Conservation (phyloP, 1,140 invertebrate genomes). For the Ceratosolen fusciceps region DNA sequence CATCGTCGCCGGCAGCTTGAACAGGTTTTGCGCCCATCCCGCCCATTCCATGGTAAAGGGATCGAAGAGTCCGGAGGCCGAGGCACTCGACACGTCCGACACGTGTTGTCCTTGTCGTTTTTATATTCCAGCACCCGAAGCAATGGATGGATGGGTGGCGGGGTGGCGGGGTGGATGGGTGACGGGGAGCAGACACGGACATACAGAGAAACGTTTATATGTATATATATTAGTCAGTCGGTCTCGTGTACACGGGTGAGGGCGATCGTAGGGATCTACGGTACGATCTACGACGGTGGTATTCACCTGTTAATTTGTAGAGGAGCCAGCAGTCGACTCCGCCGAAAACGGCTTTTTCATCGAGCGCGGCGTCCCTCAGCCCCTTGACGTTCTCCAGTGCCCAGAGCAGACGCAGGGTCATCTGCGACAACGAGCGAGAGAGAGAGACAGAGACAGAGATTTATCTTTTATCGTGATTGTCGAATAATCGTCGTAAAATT, state of each 20-base stretch:
- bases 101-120: constrained; percentile 73
- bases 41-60: constrained; percentile 91
- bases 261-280: too few species aligned
- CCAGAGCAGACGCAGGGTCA: constrained; percentile 85
- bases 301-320: constrained; percentile 80
- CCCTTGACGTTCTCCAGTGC: constrained; percentile 80
- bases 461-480: too few species aligned
- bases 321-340: constrained; percentile 95
- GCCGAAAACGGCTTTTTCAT: constrained; percentile 85
- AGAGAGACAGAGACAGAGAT: too few species aligned
- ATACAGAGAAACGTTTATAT: too few species aligned
- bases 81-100: constrained; percentile 90
- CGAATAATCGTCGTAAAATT: too few species aligned
- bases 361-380: constrained; percentile 75
- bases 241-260: too few species aligned
- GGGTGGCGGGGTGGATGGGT: too few species aligned
- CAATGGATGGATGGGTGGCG: too few species aligned
- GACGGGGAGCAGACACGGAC: too few species aligned
- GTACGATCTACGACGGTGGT: too few species aligned
- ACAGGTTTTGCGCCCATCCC: constrained; percentile 77
- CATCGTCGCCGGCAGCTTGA: constrained; percentile 81
- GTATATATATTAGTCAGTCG: too few species aligned
- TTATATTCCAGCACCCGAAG: too few species aligned
- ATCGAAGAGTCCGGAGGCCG: constrained; percentile 93
- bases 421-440: constrained; percentile 71